Evolutionary conservation across 2,113 vertebrate genomes (phyloP).

Genomic region (Phalacrocorax aristotelis): DNA sequence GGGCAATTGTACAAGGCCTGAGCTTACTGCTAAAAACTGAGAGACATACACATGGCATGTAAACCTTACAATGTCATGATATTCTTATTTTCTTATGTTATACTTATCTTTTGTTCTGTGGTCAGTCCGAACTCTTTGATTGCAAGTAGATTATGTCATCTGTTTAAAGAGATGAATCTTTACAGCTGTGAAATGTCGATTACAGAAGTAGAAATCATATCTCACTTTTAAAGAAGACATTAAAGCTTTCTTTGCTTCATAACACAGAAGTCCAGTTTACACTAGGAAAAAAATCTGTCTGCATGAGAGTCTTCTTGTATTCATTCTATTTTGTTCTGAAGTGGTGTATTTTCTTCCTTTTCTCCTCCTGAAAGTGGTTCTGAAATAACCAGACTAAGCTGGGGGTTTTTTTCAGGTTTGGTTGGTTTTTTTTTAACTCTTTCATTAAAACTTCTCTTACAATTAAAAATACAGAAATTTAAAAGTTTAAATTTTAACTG

Average conservation of each 20-base stretch:
- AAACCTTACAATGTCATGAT: background rate
- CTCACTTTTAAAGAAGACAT: background rate
- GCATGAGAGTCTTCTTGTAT: background rate
- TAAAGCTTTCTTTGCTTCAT: background rate
- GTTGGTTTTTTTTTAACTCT: too few relatives aligned
- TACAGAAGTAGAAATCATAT: background rate
- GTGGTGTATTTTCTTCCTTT: background rate
- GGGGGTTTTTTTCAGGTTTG: too few relatives aligned
- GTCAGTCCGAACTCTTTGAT: background rate
- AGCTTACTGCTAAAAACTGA: background rate
- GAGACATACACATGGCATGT: too few relatives aligned
- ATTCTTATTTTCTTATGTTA: background rate
- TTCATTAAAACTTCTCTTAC: background rate
- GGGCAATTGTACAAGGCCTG: background rate
- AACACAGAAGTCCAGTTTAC: background rate
- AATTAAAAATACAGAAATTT: background rate
- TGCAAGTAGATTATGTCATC: background rate
- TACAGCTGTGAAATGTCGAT: background rate
- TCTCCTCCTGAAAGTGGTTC: background rate
- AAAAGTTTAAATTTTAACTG: background rate
- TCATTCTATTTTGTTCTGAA: background rate
- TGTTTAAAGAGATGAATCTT: background rate
- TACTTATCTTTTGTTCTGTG: background rate
- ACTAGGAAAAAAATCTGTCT: background rate
- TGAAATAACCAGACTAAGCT: background rate